Conservation (phyloP, 2,113 vertebrate genomes). For the Mohoua ochrocephala region DNA sequence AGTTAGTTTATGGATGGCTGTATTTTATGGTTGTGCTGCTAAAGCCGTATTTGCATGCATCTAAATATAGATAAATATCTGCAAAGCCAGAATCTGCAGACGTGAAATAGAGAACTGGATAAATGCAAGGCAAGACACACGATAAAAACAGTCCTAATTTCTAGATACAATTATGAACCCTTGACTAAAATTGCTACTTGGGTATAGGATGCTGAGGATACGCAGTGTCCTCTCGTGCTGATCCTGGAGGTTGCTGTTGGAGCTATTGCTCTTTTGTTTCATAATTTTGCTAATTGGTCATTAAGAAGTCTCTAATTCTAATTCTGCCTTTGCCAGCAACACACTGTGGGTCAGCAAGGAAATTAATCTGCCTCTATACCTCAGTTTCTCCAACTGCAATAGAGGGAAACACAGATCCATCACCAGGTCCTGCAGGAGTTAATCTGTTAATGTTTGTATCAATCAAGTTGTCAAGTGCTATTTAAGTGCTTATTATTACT, state of each 20-base stretch:
- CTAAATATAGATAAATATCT: conserved; percentile 28
- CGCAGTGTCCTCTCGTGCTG: not conserved
- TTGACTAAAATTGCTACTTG: not conserved
- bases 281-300: conserved; percentile 40
- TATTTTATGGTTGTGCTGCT: not conserved
- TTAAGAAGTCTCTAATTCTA: conserved; percentile 27
- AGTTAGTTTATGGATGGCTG: not conserved
- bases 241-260: not conserved
- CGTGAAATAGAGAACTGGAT: not conserved
- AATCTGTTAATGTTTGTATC: conserved; percentile 61
- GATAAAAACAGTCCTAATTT: conserved; percentile 26
- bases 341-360: conserved; percentile 19
- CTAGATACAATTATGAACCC: not conserved
- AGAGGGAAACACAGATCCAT: conserved; percentile 35
- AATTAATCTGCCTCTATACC: conserved; percentile 38
- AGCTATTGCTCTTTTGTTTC: not conserved
- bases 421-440: conserved; percentile 48
- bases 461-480: conserved; percentile 57
- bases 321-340: not conserved
- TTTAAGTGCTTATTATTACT: conserved; percentile 62
- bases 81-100: not conserved
- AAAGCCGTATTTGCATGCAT: not conserved
- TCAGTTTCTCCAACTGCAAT: conserved; percentile 38
- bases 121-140: not conserved
- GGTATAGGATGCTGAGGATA: not conserved